Base-by-base conservation (phyloP, 2,888 invertebrate genomes). In the Cyclophora albipunctata region DNA sequence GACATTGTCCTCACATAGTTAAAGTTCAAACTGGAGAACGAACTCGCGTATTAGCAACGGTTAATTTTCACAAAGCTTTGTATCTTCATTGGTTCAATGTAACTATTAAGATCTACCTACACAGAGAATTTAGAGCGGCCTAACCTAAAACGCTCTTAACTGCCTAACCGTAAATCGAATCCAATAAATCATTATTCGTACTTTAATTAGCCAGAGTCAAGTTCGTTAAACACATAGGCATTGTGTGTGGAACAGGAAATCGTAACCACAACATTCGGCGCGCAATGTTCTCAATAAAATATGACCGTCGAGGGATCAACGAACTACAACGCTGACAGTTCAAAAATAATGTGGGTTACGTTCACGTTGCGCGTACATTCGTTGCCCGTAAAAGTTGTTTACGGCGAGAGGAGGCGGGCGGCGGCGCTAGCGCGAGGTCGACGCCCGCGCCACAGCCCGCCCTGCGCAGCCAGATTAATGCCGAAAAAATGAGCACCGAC, bases 341-440 rank as follows among this genome's bases (percentile, higher is more conserved):
- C 84, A 85, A 87, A 87, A 86, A 84, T 86, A 81, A 88, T 86
- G 85, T 88, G 77, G 88, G 88, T 86, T 87, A 87, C 86, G 88
- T 81, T 87, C 85, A 83, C 80, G 85, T 84, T 75, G 84, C 84
- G 84, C 79, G 84, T 85, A 84, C 84, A 83, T 81, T 83, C 76
- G 79, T 78, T 79, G 84, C 77, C 85, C 85, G 86, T 86, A 85
- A 84, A 85, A 84, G 85, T 81, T 85, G 80, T 83, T 84, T 84
- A 85, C 82, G 77, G 80, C 69, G 71, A 75, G 73, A 67, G 72
- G 69, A 71, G 69, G 70, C 68, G 68, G 67, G 67, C 64, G 69
- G 62, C 60, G 62, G 64, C 69, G 70, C 71, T 77, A 74, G 67
- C 71, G 71, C 70, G 78, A 69, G 77, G 81, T 81, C 81, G 71